Percentiles rank a stretch among this genome's conserved stretches.
phyloP scores from a whole-genome alignment of 2,797 vertebrate species.

The Takifugu rubripes region DNA sequence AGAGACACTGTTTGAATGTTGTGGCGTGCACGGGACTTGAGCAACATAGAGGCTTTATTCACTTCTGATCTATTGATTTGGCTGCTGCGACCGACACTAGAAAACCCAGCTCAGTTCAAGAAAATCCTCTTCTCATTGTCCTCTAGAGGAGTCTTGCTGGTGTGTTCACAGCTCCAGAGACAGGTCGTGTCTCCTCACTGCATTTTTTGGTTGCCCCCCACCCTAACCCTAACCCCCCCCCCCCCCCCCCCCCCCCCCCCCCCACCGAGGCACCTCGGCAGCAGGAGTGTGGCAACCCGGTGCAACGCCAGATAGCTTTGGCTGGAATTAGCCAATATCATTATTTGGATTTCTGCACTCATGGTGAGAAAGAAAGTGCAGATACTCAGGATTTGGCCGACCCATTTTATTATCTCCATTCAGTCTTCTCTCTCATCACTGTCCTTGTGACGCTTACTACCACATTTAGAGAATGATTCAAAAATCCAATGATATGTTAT shows the following conservation, averaged over 20 bases:
- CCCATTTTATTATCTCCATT: constrained; percentile 40
- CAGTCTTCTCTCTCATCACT: constrained; percentile 27
- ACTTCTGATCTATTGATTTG: no score
- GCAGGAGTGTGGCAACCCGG: constrained; percentile 54
- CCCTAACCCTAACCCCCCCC: not conserved
- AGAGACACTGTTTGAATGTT: no score
- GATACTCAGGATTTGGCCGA: constrained; percentile 27
- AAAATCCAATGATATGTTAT: constrained; percentile 65
- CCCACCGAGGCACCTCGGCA: constrained; percentile 40
- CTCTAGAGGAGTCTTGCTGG: constrained; percentile 44
- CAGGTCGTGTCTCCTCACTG: constrained; percentile 31
- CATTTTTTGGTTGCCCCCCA: constrained; percentile 48
- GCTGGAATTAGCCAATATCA: constrained; percentile 20
- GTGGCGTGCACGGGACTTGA: no score
- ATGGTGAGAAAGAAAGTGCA: constrained; percentile 10
- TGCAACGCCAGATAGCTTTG: constrained; percentile 66
- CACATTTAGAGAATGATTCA: constrained; percentile 59
- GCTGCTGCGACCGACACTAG: no score
- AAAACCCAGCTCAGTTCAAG: constrained; percentile 21
- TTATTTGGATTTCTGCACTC: constrained; percentile 27
- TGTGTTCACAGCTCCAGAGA: constrained; percentile 28
- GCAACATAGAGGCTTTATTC: no score
- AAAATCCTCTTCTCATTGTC: constrained; percentile 36
- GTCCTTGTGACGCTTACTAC: constrained; percentile 55
- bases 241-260: no score